These are phyloP conservation scores for Odontesthes bonariensis DNA, from an alignment of 2,113 vertebrate species.

Conservation along the genomic window DNA sequence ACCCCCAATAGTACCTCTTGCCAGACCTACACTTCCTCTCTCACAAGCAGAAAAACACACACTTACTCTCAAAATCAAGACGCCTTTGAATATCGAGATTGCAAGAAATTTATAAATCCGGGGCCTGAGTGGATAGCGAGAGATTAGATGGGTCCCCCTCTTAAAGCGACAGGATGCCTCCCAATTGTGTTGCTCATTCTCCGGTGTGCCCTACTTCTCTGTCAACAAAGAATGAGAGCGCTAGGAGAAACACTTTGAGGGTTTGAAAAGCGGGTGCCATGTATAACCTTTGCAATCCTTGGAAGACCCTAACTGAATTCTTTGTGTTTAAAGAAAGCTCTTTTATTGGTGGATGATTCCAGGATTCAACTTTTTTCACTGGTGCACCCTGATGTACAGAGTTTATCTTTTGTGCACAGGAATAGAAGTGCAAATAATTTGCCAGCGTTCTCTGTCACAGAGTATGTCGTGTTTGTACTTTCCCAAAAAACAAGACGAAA, in stretches of 20 bases:
- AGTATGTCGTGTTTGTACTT: neutral
- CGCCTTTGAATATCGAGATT: slow-evolving; percentile 90
- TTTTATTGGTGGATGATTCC: slow-evolving; percentile 12
- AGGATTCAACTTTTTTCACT: neutral
- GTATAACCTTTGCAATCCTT: slow-evolving; percentile 54
- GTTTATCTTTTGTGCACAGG: neutral
- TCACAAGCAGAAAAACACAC: slow-evolving; percentile 60
- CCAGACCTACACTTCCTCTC: slow-evolving; percentile 76
- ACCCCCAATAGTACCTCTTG: slow-evolving; percentile 76
- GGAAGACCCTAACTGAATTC: slow-evolving; percentile 37
- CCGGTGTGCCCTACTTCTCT: slow-evolving; percentile 79
- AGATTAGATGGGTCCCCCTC: slow-evolving; percentile 87
- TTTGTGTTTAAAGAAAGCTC: slow-evolving; percentile 6
- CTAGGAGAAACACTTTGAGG: slow-evolving; percentile 56
- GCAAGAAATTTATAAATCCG: slow-evolving; percentile 86
- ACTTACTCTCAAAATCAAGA: slow-evolving; percentile 85
- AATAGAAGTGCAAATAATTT: neutral
- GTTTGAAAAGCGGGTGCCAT: slow-evolving; percentile 46
- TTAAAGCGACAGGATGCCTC: slow-evolving; percentile 86
- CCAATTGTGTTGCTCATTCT: slow-evolving; percentile 74
- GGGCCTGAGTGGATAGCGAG: slow-evolving; percentile 86
- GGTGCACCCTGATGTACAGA: neutral
- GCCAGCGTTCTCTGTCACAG: neutral
- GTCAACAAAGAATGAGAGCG: slow-evolving; percentile 69
- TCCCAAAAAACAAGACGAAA: neutral